phyloP scores from a whole-genome alignment of 1,140 invertebrate species.

The Tetraneura akinire region DNA sequence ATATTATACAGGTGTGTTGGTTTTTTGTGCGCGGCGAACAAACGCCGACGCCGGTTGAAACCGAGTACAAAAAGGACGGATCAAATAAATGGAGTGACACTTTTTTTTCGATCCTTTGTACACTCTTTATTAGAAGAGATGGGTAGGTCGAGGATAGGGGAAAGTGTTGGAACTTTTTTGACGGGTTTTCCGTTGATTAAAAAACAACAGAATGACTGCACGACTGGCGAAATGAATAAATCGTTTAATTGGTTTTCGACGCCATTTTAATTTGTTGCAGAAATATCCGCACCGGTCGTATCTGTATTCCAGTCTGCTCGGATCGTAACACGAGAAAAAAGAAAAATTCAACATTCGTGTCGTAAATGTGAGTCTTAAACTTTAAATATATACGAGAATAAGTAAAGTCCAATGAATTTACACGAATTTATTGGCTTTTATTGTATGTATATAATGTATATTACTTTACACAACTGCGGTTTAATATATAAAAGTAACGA shows the following conservation, averaged over 20 bases:
- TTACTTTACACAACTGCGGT: no score
- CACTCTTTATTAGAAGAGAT: no score
- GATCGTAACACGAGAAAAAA: not conserved
- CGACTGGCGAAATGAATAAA: not conserved
- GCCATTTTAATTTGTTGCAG: conserved; percentile 4
- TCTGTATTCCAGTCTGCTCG: no score
- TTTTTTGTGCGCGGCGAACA: not conserved
- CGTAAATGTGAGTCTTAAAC: no score
- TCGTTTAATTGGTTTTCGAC: conserved; percentile 40
- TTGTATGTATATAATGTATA: no score
- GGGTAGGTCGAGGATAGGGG: not conserved
- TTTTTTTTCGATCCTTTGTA: not conserved
- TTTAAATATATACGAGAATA: no score
- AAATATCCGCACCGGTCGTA: not conserved
- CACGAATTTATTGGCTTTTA: no score
- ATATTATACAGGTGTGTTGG: no score
- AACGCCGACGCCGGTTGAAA: not conserved
- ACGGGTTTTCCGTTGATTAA: conserved; percentile 36
- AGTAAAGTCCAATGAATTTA: no score
- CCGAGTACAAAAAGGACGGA: not conserved
- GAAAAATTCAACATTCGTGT: no score
- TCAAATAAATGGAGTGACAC: not conserved
- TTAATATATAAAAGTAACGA: no score
- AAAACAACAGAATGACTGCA: conserved; percentile 17
- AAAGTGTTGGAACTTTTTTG: not conserved